Evolutionary conservation across 2,113 vertebrate genomes (phyloP).

Genomic region (Esox niger): DNA sequence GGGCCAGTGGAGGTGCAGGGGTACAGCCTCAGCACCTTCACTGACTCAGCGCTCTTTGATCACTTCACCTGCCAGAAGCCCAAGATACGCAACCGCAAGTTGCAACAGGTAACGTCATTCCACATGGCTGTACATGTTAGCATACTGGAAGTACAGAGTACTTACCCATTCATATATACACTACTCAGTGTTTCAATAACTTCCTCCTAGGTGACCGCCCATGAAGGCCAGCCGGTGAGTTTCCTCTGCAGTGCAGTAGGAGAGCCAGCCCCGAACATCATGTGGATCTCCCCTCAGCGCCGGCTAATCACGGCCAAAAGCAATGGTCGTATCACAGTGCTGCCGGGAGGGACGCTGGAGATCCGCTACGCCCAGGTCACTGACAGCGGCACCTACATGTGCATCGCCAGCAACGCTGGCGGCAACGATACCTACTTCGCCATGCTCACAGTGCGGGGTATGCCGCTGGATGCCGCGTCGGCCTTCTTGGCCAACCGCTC

Average conservation of each 20-base stretch:
- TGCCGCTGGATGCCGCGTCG: constrained; percentile 63
- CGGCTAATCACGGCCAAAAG: constrained; percentile 79
- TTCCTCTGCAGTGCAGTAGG: constrained; percentile 92
- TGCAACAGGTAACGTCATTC: constrained; percentile 76
- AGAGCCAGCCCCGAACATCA: constrained; percentile 84
- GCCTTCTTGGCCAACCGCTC: constrained; percentile 79
- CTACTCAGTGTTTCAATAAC: neutral
- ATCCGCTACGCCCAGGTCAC: constrained; percentile 85
- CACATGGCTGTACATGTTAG: neutral
- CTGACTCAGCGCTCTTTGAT: constrained; percentile 90
- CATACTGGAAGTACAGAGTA: neutral
- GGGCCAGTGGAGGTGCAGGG: constrained; percentile 87
- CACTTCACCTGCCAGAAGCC: constrained; percentile 97
- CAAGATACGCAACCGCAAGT: constrained; percentile 88
- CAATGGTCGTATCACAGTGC: constrained; percentile 78
- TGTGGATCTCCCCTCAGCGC: constrained; percentile 94
- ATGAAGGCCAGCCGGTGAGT: constrained; percentile 83
- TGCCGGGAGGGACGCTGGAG: constrained; percentile 87
- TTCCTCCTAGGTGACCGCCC: constrained; percentile 65
- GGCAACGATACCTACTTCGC: constrained; percentile 98
- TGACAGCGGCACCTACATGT: constrained; percentile 97
- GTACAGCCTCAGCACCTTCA: constrained; percentile 82
- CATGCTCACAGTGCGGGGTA: constrained; percentile 83
- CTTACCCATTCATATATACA: neutral
- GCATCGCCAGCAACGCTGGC: constrained; percentile 93